Base-by-base conservation (phyloP, 2,797 vertebrate species). In the Chloroceryle inda region DNA sequence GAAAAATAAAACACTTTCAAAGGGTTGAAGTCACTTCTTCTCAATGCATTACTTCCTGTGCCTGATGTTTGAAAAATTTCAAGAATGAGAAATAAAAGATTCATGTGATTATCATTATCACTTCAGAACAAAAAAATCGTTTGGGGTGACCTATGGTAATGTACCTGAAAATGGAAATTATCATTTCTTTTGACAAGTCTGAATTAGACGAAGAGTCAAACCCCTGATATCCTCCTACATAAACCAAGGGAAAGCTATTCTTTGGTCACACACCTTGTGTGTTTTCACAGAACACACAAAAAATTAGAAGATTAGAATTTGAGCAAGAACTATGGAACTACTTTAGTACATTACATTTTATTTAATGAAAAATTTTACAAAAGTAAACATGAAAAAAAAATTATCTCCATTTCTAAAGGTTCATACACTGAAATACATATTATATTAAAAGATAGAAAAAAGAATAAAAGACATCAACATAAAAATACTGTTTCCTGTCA, bases 381-480 rank as follows among this genome's bases (percentile, higher is more conserved):
- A 62, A 82, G 27, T 18, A 63, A n/a, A 9, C 2, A 61, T 9
- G 9, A 20, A 55, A 38, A 82, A 59, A 35, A 13, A 47, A 29
- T 11, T 45, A 3, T 71, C 71, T 82, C 16, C 6, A 31, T 44
- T 78, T 88, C 24, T 84, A n/a, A 45, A 73, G 26, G 6, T 13
- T 8, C 4, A 11, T 33, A 47, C 10, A 8, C 2, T 3, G 35
- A 74, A 75, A 75, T 6, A n/a, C 0, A 3, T 40, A 13, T 38
- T 82, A 35, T 56, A 21, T 40, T 68, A 19, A 42, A 49, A 56
- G 10, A 20, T 49, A 21, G 10, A 31, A 58, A 80, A 31, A n/a
- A 18, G 5, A 59, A n/a, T 4, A 10, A 53, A 15, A 53, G 7
- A 37, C 7, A 61, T 29, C 14, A 64, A 55, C 24, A 56, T n/a